Conservation (phyloP, 2,797 vertebrate species). For the Parauchenoglanis punctatus region DNA sequence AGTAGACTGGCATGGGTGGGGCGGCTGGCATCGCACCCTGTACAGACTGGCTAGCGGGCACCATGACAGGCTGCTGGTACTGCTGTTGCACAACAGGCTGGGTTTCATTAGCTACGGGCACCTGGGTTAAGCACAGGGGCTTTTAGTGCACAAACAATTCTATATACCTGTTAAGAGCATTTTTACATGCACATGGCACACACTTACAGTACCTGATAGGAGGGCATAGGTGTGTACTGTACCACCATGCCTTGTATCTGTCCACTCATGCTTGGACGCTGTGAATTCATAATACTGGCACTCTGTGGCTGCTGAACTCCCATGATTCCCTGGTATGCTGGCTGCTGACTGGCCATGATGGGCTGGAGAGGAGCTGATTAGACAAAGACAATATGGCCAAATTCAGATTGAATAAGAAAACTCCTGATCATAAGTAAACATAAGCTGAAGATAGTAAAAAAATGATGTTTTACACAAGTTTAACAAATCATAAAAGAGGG, state of each 20-base stretch:
- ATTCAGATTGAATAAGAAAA: background rate
- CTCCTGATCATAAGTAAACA: background rate
- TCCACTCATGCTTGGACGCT: constrained; percentile 84
- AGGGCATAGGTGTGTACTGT: constrained; percentile 95
- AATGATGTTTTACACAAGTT: background rate
- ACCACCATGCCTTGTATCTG: constrained; percentile 93
- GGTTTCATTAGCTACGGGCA: constrained; percentile 89
- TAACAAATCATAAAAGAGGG: background rate
- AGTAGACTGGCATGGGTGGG: constrained; percentile 88
- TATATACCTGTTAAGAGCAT: background rate
- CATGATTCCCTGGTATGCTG: constrained; percentile 91
- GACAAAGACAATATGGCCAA: constrained; percentile 4
- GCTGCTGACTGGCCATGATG: constrained; percentile 93
- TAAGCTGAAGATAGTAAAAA: background rate
- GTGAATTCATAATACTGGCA: constrained; percentile 85
- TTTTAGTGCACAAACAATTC: background rate
- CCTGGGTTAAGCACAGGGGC: constrained; percentile 69
- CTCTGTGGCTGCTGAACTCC: constrained; percentile 93
- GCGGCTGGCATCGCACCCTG: constrained; percentile 84
- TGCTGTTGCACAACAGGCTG: constrained; percentile 93
- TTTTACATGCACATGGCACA: background rate
- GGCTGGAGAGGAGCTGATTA: constrained; percentile 86
- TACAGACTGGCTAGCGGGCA: constrained; percentile 93
- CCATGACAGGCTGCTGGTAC: constrained; percentile 95
- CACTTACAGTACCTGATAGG: constrained; percentile 86